phyloP scores from a whole-genome alignment of 2,113 vertebrate species.

The Zosterops lateralis region DNA sequence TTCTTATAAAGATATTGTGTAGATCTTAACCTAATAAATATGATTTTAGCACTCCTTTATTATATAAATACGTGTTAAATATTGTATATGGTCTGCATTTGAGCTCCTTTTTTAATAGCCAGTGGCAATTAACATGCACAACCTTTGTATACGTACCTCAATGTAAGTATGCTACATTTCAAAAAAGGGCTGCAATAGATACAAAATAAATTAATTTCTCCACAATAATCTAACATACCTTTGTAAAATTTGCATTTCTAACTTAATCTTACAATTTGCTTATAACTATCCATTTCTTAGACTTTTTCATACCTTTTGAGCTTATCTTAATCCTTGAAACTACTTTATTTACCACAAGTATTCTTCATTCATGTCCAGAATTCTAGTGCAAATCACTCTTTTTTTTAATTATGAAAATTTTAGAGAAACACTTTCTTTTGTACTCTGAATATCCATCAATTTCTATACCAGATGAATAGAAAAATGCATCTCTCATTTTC shows the following conservation, averaged over 20 bases:
- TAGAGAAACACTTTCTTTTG: background rate
- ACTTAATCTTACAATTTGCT: background rate
- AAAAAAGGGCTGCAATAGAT: background rate
- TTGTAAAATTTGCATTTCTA: background rate
- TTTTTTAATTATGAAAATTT: background rate
- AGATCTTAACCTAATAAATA: background rate
- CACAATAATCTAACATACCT: background rate
- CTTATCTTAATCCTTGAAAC: background rate
- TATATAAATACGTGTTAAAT: background rate
- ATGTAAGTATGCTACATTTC: background rate
- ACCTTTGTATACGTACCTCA: background rate
- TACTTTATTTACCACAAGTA: background rate
- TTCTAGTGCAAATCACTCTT: background rate
- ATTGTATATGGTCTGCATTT: background rate
- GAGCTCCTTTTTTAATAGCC: background rate
- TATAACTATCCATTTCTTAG: background rate
- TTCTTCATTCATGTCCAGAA: background rate
- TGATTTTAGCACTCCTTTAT: background rate
- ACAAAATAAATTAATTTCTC: background rate
- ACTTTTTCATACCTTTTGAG: background rate
- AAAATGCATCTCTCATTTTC: background rate
- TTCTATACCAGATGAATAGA: background rate
- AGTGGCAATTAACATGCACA: background rate
- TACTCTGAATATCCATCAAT: background rate
- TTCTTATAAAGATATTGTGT: background rate